Base-by-base conservation (phyloP, 2,797 vertebrate genomes). In the Rhinogobio ventralis region DNA sequence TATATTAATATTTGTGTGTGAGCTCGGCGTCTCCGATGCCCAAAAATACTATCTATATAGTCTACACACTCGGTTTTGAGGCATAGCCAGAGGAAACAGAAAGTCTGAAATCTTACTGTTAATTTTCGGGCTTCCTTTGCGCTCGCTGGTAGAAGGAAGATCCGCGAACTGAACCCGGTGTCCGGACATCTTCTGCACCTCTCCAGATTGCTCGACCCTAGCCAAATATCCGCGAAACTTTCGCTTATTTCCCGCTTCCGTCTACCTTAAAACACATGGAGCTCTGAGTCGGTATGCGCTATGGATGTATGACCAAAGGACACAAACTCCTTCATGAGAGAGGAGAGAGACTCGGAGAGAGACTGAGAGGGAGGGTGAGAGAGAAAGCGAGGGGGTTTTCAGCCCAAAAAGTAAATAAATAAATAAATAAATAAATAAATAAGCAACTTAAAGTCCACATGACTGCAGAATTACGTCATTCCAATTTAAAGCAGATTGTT, bases 101-200 rank as follows among this genome's bases (percentile, higher is more conserved):
- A 87, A 81, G 11, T 53, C 36, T 7, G 7, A 62, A 79, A 84
- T 86, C 95, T 95, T 95, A 96, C 95, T 95, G 91, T 91, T 89
- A 77, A 86, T 89, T 93, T 83, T 94, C 67, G 93, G 91, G 79
- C 91, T 93, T 84, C 91, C 93, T 92, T 90, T 94, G 88, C 90
- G 94, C 7, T 94, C 93, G 84, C 82, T 93, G 42, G 81, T 71
- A 13, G 92, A 85, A 86, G 94, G 94, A 85, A 94, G 93, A 90
- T 95, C 95, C 68, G 91, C 94, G 89, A 96, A 96, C 91, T 96
- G 95, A 89, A 96, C 95, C 92, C 95, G 94, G 90, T 95, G 95
- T 92, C 95, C 94, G 87, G 95, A 95, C 95, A 96, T 95, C 88
- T 90, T 89, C 87, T n/a, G 77, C 67, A 72, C 73, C 72, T 84